These are phyloP conservation scores for Tethea ocularis DNA, from an alignment of 2,888 invertebrate species.

Conservation along the genomic window DNA sequence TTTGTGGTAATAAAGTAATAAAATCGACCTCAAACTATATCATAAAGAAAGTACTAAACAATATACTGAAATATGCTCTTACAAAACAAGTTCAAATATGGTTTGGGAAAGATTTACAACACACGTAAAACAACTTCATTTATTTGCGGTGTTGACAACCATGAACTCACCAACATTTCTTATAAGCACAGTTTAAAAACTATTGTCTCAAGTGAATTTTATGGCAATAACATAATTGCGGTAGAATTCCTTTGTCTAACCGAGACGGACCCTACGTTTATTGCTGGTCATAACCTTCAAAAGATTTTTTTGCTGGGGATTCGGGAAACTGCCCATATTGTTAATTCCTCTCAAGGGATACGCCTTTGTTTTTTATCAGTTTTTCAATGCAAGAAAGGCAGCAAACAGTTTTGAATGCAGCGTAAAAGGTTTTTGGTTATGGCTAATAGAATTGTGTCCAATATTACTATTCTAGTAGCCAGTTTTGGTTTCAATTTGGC, in stretches of 20 bases:
- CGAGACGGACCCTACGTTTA: constrained; percentile 58
- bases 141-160: constrained; percentile 71
- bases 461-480: constrained; percentile 48
- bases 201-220: constrained; percentile 64
- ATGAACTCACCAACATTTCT: constrained; percentile 50
- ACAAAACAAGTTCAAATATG: constrained; percentile 43
- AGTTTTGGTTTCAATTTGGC: constrained; percentile 56
- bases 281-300: constrained; percentile 56
- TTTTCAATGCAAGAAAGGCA: constrained; percentile 35
- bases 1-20: not conserved
- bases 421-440: constrained; percentile 59
- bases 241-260: constrained; percentile 64
- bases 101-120: constrained; percentile 48
- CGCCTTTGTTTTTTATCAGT: constrained; percentile 49
- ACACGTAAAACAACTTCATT: constrained; percentile 41
- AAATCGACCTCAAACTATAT: not conserved
- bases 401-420: constrained; percentile 41
- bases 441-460: constrained; percentile 57
- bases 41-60: constrained; percentile 20
- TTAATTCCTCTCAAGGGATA: constrained; percentile 47
- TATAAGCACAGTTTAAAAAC: constrained; percentile 46
- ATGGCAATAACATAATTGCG: constrained; percentile 70
- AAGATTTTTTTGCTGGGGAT: constrained; percentile 52
- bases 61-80: constrained; percentile 15
- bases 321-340: constrained; percentile 56